A percentile compares a stretch with the other conserved stretches of the same genome.
Evolutionary conservation across 1,140 invertebrate genomes (phyloP).

Genomic region (Papilio polyxenes): DNA sequence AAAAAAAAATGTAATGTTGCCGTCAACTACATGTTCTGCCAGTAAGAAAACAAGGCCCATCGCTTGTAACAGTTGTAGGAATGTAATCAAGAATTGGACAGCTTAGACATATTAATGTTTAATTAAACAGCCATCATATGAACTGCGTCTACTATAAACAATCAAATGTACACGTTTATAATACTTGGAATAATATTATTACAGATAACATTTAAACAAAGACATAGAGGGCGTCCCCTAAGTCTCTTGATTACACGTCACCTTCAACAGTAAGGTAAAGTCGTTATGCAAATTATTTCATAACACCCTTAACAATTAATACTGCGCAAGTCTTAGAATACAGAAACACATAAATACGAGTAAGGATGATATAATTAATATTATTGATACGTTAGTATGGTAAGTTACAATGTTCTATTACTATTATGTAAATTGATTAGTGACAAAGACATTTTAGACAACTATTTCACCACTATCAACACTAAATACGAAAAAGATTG

Average conservation of each 20-base stretch:
- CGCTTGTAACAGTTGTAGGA: background rate
- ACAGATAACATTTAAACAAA: conserved; percentile 33
- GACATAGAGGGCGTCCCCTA: conserved; percentile 3
- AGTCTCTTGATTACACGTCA: conserved; percentile 33
- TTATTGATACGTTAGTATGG: background rate
- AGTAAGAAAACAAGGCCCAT: background rate
- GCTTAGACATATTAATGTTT: conserved; percentile 1
- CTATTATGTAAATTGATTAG: background rate
- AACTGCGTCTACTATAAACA: background rate
- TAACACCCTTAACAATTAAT: conserved; percentile 29
- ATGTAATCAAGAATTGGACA: background rate
- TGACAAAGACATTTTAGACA: too few species aligned
- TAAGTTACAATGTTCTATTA: background rate
- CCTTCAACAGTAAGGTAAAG: conserved; percentile 30
- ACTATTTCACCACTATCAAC: too few species aligned
- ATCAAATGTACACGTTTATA: conserved; percentile 7
- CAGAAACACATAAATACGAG: background rate
- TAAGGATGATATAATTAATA: background rate
- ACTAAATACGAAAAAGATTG: too few species aligned
- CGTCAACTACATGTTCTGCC: background rate
- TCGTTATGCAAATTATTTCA: conserved; percentile 33
- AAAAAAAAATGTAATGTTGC: background rate
- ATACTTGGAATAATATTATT: conserved; percentile 20
- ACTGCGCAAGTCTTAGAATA: background rate
- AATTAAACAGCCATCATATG: conserved; percentile 11